These are phyloP conservation scores for Corynorhinus townsendii DNA, from an alignment of 2,113 vertebrate genomes.

Conservation along the genomic window DNA sequence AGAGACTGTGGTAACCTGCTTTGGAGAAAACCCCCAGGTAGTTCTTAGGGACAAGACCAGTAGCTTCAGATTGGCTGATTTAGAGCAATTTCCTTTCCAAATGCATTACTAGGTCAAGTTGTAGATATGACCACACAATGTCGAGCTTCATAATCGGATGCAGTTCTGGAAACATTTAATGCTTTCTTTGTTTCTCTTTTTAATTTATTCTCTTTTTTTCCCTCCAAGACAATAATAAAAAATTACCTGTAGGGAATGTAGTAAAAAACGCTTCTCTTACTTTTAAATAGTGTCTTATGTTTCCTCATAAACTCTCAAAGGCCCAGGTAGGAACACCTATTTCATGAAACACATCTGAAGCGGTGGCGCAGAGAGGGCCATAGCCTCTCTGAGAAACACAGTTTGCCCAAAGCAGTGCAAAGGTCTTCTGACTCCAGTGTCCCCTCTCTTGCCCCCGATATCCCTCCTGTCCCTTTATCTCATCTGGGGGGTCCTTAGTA, in stretches of 20 bases:
- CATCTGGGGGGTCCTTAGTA: slow-evolving; percentile 21
- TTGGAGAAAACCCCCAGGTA: background rate
- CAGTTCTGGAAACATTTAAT: background rate
- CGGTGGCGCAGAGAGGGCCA: background rate
- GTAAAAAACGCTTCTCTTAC: background rate
- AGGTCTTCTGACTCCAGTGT: background rate
- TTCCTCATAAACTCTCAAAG: background rate
- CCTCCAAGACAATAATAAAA: background rate
- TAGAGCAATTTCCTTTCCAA: background rate
- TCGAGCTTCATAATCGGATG: background rate
- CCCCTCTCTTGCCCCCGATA: background rate
- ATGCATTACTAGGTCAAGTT: background rate
- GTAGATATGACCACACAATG: background rate
- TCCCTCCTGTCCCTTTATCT: background rate
- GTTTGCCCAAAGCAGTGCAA: background rate
- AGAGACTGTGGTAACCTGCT: background rate
- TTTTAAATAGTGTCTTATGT: background rate
- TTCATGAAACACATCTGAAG: background rate
- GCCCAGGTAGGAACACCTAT: rapidly evolving
- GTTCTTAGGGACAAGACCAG: background rate
- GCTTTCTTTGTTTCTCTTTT: background rate
- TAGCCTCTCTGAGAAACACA: background rate
- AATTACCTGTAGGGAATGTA: background rate
- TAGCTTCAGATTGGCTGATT: background rate
- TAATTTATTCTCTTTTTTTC: background rate